phyloP scores from a whole-genome alignment of 2,113 vertebrate genomes.

The Anoplopoma fimbria region DNA sequence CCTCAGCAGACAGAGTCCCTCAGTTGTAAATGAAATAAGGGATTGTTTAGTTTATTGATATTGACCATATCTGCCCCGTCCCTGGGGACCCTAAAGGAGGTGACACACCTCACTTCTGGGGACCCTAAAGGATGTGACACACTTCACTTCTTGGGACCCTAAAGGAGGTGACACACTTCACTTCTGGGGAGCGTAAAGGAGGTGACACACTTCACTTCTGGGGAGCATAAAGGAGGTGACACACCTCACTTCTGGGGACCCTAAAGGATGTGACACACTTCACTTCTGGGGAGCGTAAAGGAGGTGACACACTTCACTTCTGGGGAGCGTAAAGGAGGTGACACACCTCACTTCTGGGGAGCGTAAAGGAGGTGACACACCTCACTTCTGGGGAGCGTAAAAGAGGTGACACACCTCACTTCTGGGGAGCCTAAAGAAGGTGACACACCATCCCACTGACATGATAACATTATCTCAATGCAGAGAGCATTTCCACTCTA shows the following conservation, averaged over 20 bases:
- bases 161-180: not conserved
- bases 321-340: not conserved
- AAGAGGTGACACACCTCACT: not conserved
- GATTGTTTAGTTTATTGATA: not conserved
- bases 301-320: not conserved
- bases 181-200: too few species aligned
- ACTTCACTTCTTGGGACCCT: not conserved
- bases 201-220: too few species aligned
- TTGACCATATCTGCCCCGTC: too few species aligned
- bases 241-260: too few species aligned
- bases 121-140: not conserved
- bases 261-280: too few species aligned
- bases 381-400: not conserved
- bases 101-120: not conserved
- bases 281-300: not conserved
- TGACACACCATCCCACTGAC: not conserved
- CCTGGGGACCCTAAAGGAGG: too few species aligned
- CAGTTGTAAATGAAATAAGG: too few species aligned
- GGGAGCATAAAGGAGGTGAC: too few species aligned
- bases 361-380: not conserved
- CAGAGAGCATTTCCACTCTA: not conserved
- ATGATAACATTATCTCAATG: not conserved
- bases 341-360: not conserved
- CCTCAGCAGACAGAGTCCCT: not conserved
- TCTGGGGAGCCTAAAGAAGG: not conserved